phyloP scores from a whole-genome alignment of 2,888 invertebrate genomes.

The Apodemia zela region DNA sequence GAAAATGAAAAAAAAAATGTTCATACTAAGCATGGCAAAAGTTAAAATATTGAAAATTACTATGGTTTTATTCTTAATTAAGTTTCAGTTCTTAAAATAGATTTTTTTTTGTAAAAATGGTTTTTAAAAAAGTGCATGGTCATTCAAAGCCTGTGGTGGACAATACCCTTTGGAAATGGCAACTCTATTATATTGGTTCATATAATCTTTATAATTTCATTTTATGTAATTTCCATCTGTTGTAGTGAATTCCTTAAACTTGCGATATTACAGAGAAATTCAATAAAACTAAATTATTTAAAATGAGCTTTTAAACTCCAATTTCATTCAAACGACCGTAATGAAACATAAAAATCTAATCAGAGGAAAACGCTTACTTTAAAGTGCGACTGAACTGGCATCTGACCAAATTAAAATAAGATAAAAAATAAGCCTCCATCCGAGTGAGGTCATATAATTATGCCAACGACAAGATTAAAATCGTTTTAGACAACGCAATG shows the following conservation, averaged over 20 bases:
- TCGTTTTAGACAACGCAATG: slow-evolving; percentile 54
- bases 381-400: slow-evolving; percentile 14
- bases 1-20: too few relatives aligned
- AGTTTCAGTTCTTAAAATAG: too few relatives aligned
- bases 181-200: too few relatives aligned
- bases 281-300: slow-evolving; percentile 7
- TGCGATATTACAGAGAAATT: neutral
- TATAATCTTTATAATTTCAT: neutral
- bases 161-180: too few relatives aligned
- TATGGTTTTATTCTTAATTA: too few relatives aligned
- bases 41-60: too few relatives aligned
- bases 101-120: too few relatives aligned
- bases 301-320: neutral
- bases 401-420: slow-evolving; percentile 24
- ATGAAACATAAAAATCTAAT: slow-evolving; percentile 19
- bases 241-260: neutral
- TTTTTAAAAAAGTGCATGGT: too few relatives aligned
- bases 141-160: too few relatives aligned
- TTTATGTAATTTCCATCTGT: neutral
- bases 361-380: slow-evolving; percentile 17
- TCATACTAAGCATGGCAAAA: too few relatives aligned
- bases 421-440: slow-evolving; percentile 28
- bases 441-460: slow-evolving; percentile 40
- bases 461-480: slow-evolving; percentile 57
- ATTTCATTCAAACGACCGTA: slow-evolving; percentile 10